Conservation (phyloP, 2,113 vertebrate species). For the Athene cunicularia region DNA sequence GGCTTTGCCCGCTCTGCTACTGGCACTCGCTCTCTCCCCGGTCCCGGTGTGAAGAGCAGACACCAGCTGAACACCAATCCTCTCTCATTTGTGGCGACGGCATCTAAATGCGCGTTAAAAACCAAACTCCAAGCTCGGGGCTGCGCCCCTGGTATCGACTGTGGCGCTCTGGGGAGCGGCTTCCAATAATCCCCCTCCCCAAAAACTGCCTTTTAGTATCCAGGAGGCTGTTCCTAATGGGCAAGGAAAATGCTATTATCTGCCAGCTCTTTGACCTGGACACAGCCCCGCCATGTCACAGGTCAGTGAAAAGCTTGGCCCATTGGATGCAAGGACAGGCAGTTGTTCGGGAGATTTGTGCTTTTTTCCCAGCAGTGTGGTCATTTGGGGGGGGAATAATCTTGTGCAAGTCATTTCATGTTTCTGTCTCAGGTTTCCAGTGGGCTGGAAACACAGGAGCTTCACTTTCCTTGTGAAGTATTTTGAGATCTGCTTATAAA, state of each 20-base stretch:
- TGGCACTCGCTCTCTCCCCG: accelerated
- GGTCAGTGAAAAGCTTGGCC: neutral
- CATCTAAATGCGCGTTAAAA: accelerated
- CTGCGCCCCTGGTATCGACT: neutral
- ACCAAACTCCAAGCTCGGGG: neutral
- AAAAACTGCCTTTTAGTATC: neutral
- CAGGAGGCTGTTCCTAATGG: neutral
- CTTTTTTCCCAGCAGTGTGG: no score
- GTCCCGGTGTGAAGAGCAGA: neutral
- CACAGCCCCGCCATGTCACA: accelerated
- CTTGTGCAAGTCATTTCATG: accelerated
- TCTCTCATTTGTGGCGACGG: accelerated
- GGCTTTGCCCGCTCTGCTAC: accelerated
- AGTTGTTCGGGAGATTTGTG: neutral
- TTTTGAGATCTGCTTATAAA: neutral
- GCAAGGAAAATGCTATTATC: neutral
- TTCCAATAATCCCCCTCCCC: neutral
- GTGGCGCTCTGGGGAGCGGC: no score
- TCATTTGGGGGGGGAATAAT: accelerated
- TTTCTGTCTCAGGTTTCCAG: neutral
- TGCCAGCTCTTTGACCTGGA: neutral
- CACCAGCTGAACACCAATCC: accelerated
- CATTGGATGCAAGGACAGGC: no score
- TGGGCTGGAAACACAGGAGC: accelerated
- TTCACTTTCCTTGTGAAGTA: neutral